Conservation (phyloP, 2,888 invertebrate genomes). For the Diaperis boleti region DNA sequence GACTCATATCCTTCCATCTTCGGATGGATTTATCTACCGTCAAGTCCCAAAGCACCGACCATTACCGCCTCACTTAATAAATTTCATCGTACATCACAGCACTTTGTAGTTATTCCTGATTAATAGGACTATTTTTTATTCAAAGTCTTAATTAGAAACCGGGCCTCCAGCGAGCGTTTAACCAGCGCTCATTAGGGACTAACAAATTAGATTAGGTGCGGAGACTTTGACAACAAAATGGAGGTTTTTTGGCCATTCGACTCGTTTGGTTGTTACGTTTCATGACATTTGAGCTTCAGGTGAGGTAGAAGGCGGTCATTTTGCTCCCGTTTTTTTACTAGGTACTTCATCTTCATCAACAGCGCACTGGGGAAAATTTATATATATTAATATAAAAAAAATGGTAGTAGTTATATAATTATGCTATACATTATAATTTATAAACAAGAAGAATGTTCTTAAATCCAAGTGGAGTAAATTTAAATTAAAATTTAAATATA, state of each 20-base stretch:
- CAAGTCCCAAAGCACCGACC: conserved; percentile 47
- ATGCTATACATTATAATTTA: no score
- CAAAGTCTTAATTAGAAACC: conserved; percentile 43
- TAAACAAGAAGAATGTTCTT: no score
- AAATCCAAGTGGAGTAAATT: no score
- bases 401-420: no score
- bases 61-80: conserved; percentile 45
- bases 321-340: no score
- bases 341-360: no score
- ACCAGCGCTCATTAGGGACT: conserved; percentile 1
- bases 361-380: no score
- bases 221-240: conserved; percentile 2
- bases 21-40: conserved; percentile 60
- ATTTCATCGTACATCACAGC: conserved; percentile 42
- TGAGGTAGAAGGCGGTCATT: no score
- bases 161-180: conserved; percentile 14
- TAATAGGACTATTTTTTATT: conserved; percentile 45
- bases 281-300: no score
- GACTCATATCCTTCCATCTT: conserved; percentile 54
- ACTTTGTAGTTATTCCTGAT: conserved; percentile 41
- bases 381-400: no score
- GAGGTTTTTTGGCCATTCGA: neutral
- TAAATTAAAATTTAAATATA: no score
- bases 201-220: conserved; percentile 14
- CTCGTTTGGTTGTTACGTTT: neutral